These are phyloP conservation scores for Eulemur macaco DNA, from an alignment of 2,113 vertebrate genomes.

Conservation along the genomic window DNA sequence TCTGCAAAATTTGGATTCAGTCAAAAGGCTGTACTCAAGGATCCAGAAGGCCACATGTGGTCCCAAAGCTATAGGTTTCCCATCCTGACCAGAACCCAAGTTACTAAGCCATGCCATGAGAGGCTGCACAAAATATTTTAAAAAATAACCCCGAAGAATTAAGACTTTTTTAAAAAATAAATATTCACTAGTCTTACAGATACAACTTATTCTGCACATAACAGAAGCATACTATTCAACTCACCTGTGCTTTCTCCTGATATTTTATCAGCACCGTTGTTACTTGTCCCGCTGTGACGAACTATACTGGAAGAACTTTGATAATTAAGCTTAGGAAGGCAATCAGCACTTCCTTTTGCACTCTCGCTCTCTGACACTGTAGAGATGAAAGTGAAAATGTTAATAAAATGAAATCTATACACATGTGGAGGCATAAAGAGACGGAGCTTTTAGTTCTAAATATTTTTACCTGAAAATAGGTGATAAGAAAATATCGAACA, in stretches of 20 bases:
- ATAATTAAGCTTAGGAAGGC: constrained; percentile 83
- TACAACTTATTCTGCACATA: background rate
- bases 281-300: constrained; percentile 73
- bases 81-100: background rate
- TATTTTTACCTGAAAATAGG: constrained; percentile 32
- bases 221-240: background rate
- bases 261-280: background rate
- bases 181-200: background rate
- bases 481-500: background rate
- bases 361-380: constrained; percentile 87
- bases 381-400: constrained; percentile 49
- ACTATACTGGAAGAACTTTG: constrained; percentile 85
- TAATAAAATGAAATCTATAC: constrained; percentile 11
- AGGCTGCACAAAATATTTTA: background rate
- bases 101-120: background rate
- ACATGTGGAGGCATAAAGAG: background rate
- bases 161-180: background rate
- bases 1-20: too few species aligned
- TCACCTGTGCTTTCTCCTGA: constrained; percentile 76
- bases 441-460: constrained; percentile 37
- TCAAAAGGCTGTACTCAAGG: too few species aligned
- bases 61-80: too few species aligned
- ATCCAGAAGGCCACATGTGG: too few species aligned
- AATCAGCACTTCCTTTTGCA: constrained; percentile 85
- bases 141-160: background rate